Conservation (phyloP, 1,140 invertebrate genomes). For the Hydropsyche tenuis region DNA sequence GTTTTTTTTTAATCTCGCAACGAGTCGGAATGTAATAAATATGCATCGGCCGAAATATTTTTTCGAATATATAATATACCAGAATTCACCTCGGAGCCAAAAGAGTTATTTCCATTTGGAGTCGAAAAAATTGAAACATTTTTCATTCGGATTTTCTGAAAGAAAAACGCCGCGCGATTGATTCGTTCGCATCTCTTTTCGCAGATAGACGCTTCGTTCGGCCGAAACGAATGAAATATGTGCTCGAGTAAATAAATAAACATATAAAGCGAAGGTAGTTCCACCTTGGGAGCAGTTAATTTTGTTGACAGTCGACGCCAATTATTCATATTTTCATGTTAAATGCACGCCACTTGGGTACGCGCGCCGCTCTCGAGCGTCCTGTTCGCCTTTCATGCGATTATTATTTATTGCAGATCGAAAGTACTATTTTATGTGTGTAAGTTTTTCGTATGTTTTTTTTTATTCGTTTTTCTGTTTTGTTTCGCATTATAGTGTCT, state of each 20-base stretch:
- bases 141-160: neutral
- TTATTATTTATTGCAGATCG: too few relatives aligned
- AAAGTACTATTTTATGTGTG: too few relatives aligned
- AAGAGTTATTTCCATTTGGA: neutral
- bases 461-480: too few relatives aligned
- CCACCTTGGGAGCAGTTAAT: neutral
- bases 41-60: neutral
- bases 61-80: neutral
- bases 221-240: too few relatives aligned
- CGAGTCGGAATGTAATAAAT: too few relatives aligned
- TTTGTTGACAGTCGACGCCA: neutral
- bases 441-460: too few relatives aligned
- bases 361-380: neutral
- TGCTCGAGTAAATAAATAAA: neutral
- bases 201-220: too few relatives aligned
- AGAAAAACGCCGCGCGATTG: neutral
- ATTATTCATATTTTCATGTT: slow-evolving; percentile 22
- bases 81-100: too few relatives aligned
- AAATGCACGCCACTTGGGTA: neutral
- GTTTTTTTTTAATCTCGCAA: too few relatives aligned
- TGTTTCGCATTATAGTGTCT: too few relatives aligned
- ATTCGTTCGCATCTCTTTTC: too few relatives aligned
- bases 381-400: neutral
- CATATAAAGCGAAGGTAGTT: neutral
- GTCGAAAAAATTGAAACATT: neutral